Evolutionary conservation across 2,888 invertebrate genomes (phyloP).

Genomic region (Polyploca ridens): DNA sequence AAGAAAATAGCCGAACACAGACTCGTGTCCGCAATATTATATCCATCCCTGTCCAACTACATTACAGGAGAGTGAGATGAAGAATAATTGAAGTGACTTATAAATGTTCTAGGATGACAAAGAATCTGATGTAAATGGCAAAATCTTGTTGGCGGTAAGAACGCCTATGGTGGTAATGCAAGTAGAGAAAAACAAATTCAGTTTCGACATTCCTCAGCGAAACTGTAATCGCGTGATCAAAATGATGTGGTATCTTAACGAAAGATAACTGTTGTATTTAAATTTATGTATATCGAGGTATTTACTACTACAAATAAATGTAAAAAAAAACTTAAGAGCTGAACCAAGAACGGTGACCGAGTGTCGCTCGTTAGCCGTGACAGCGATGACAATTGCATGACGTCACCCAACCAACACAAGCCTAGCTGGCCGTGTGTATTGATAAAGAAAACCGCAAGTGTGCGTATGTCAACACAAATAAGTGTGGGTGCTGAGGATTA

Average conservation of each 20-base stretch:
- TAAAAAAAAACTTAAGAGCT: constrained; percentile 35
- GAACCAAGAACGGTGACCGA: constrained; percentile 60
- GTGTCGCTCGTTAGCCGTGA: constrained; percentile 76
- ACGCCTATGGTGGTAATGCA: background rate
- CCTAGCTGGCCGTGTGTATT: constrained; percentile 38
- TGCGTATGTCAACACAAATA: constrained; percentile 48
- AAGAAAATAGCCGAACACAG: constrained; percentile 18
- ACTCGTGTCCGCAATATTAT: constrained; percentile 37
- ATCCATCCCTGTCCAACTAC: constrained; percentile 35
- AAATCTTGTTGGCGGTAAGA: background rate
- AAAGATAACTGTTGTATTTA: background rate
- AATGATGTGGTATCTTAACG: background rate
- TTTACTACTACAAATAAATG: constrained; percentile 33
- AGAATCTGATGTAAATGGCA: constrained; percentile 28
- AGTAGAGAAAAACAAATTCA: background rate
- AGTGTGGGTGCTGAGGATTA: constrained; percentile 58
- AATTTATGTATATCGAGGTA: background rate
- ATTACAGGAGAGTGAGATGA: background rate
- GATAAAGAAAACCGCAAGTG: constrained; percentile 67
- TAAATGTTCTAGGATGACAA: constrained; percentile 11
- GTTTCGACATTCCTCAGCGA: background rate
- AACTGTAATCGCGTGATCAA: background rate
- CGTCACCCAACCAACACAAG: constrained; percentile 65
- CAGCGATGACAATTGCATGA: constrained; percentile 80
- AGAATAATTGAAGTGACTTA: background rate